A percentile compares a stretch with the other conserved stretches of the same genome.
phyloP scores from a whole-genome alignment of 1,140 invertebrate genomes.

The Planococcus citri region DNA sequence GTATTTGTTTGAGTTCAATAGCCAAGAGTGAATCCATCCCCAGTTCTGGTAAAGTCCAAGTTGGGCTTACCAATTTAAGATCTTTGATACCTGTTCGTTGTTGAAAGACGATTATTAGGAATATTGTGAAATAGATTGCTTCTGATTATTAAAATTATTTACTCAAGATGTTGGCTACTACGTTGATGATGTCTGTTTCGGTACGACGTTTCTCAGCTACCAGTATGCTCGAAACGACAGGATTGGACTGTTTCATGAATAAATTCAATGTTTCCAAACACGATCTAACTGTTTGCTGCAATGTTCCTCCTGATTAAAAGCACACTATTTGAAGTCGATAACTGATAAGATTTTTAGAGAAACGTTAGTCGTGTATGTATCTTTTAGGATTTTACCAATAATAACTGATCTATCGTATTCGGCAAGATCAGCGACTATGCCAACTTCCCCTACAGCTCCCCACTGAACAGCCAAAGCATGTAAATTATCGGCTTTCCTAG shows the following conservation, averaged over 20 bases:
- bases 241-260: neutral
- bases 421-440: slow-evolving; percentile 61
- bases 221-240: slow-evolving; percentile 34
- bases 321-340: no score
- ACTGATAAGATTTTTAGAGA: no score
- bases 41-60: neutral
- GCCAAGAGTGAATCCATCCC: neutral
- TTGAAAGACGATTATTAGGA: no score
- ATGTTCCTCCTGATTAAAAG: neutral
- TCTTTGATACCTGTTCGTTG: neutral
- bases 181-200: slow-evolving; percentile 38
- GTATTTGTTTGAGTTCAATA: neutral
- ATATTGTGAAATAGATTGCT: no score
- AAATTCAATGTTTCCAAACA: neutral
- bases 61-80: neutral
- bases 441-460: slow-evolving; percentile 55
- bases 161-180: neutral
- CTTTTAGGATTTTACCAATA: slow-evolving; percentile 41
- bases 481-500: slow-evolving; percentile 41
- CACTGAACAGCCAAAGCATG: slow-evolving; percentile 55
- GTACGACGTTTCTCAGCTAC: slow-evolving; percentile 48
- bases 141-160: neutral
- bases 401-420: slow-evolving; percentile 60
- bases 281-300: neutral
- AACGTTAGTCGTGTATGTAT: no score